phyloP scores from a whole-genome alignment of 2,113 vertebrate genomes.

The Limnothrissa miodon region DNA sequence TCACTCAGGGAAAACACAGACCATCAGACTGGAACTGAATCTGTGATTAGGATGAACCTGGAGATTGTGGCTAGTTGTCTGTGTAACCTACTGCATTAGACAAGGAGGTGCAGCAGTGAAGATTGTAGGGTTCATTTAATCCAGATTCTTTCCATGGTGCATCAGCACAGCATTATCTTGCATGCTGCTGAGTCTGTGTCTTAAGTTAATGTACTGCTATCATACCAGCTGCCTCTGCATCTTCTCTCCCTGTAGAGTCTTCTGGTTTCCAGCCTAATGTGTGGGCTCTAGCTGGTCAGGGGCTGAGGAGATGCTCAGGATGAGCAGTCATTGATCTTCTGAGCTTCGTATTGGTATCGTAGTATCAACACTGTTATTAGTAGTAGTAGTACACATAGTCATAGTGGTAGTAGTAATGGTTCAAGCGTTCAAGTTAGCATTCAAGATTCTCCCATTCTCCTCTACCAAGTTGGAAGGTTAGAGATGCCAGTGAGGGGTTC shows the following conservation, averaged over 20 bases:
- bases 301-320: neutral
- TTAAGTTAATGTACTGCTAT: neutral
- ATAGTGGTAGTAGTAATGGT: too few species aligned
- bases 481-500: neutral
- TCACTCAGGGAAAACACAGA: neutral
- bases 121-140: neutral
- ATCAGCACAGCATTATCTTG: neutral
- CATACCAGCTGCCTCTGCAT: neutral
- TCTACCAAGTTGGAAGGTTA: neutral
- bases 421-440: too few species aligned
- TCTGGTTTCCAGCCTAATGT: constrained; percentile 58
- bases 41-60: neutral
- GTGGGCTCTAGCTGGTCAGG: constrained; percentile 22
- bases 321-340: neutral
- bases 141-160: neutral
- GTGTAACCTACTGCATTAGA: neutral
- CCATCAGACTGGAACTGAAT: neutral
- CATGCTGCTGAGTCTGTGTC: neutral
- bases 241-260: constrained; percentile 31
- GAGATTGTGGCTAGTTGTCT: neutral
- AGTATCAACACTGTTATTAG: too few species aligned
- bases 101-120: neutral
- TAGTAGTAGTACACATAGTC: too few species aligned
- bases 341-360: neutral
- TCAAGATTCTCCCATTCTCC: neutral